Base-by-base conservation (phyloP, 2,113 vertebrate genomes). In the Cervus canadensis region DNA sequence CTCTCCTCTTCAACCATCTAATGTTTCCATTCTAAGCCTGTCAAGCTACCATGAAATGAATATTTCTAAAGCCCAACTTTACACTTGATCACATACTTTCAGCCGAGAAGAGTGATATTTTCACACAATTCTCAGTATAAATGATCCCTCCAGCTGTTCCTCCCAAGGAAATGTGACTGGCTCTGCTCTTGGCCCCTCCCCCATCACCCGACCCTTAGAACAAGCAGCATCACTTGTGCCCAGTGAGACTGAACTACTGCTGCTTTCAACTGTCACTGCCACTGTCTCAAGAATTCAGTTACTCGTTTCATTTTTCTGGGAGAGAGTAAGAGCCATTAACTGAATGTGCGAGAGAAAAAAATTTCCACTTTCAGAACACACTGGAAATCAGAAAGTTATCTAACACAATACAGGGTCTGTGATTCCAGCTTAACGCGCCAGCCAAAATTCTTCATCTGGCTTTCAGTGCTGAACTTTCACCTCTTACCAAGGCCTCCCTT, bases 381-480 rank as follows among this genome's bases (percentile, higher is more conserved):
- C 57, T 88, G 81, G 82, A 91, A 96, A 82, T 87, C 13, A 62
- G 62, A 87, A 88, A 94, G 67, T 74, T 62, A 78, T n/a, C 78
- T 86, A 59, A 62, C 59, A 92, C 45, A 59, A 83, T 43, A 57
- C 17, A n/a, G 82, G 19, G 67, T 79, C 82, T 95, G 36, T 60
- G 67, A 45, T n/a, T 92, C 28, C 88, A 87, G 21, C 67, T 33
- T 36, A 33, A 57, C 2, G 26, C 25, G 89, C 50, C 88, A 36
- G 88, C 30, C 95, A 91, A 67, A 88, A 96, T 87, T 71, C 93
- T 74, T 79, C 85, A 74, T 89, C 92, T 93, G 82, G 89, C 59
- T 89, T 93, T 91, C 88, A 71, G 1, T 9, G 76, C 56, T 60
- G 88, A 95, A 87, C 93, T 97, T 94, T 96, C 67, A 57, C 94